Evolutionary conservation across 2,113 vertebrate genomes (phyloP).

Genomic region (Addax nasomaculatus): DNA sequence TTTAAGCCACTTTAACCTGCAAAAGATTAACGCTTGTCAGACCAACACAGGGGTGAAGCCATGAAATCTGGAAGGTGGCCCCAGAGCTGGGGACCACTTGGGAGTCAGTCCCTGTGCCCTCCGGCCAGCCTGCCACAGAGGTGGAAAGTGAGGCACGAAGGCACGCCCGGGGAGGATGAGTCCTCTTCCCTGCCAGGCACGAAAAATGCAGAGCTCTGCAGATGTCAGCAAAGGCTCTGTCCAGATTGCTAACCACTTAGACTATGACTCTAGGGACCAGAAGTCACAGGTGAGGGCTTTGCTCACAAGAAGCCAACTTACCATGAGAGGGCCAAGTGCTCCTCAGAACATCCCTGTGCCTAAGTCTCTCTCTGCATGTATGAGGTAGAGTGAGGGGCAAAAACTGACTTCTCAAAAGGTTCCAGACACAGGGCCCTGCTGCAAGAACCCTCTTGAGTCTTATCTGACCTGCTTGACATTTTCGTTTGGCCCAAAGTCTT

Average conservation of each 20-base stretch:
- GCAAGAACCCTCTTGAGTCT: background rate
- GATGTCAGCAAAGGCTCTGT: background rate
- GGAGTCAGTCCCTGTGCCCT: background rate
- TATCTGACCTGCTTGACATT: background rate
- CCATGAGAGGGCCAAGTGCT: background rate
- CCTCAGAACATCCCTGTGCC: background rate
- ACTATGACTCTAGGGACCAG: background rate
- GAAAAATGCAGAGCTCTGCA: background rate
- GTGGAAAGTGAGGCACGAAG: background rate
- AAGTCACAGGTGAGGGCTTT: background rate
- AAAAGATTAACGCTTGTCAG: background rate
- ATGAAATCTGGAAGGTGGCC: background rate
- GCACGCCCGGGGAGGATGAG: accelerated
- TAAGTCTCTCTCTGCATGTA: background rate
- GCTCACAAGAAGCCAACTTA: background rate
- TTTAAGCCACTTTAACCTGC: slow-evolving; percentile 34
- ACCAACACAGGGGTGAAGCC: background rate
- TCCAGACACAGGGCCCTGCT: background rate
- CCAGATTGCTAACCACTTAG: background rate
- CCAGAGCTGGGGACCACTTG: background rate
- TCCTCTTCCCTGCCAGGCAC: background rate
- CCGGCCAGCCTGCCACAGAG: background rate
- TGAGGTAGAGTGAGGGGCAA: background rate
- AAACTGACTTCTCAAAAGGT: background rate
- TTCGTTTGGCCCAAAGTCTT: background rate